These are phyloP conservation scores for Timema podura DNA, from an alignment of 2,888 invertebrate genomes.

Conservation along the genomic window DNA sequence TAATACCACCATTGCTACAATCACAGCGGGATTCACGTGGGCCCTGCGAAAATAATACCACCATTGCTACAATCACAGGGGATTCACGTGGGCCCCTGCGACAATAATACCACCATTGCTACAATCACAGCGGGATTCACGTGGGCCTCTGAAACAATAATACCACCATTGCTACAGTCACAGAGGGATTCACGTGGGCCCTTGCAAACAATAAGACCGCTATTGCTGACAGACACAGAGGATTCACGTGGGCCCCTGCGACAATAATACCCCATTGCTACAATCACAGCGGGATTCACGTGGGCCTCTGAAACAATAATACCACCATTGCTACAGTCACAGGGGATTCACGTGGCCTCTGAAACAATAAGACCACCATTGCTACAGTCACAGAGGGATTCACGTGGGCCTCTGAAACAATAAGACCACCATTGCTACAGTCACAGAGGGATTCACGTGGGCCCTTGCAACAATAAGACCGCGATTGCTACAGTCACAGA, in stretches of 20 bases:
- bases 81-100: too few species aligned
- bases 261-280: conserved; percentile 63
- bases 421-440: too few species aligned
- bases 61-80: too few species aligned
- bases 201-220: conserved; percentile 54
- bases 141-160: conserved; percentile 67
- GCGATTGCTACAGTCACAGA: conserved; percentile 83
- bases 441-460: too few species aligned
- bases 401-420: conserved; percentile 87
- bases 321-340: conserved; percentile 70
- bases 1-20: conserved; percentile 79
- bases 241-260: conserved; percentile 87
- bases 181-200: conserved; percentile 88
- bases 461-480: too few species aligned
- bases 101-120: conserved; percentile 80
- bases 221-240: conserved; percentile 83
- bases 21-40: conserved; percentile 89
- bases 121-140: conserved; percentile 88
- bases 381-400: conserved; percentile 89
- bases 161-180: conserved; percentile 79
- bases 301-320: conserved; percentile 66
- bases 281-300: conserved; percentile 85
- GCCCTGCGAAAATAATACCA: too few species aligned
- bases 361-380: conserved; percentile 57
- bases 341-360: conserved; percentile 89